These are phyloP conservation scores for Vandiemenella viatica DNA, from an alignment of 2,888 invertebrate genomes.

Conservation along the genomic window DNA sequence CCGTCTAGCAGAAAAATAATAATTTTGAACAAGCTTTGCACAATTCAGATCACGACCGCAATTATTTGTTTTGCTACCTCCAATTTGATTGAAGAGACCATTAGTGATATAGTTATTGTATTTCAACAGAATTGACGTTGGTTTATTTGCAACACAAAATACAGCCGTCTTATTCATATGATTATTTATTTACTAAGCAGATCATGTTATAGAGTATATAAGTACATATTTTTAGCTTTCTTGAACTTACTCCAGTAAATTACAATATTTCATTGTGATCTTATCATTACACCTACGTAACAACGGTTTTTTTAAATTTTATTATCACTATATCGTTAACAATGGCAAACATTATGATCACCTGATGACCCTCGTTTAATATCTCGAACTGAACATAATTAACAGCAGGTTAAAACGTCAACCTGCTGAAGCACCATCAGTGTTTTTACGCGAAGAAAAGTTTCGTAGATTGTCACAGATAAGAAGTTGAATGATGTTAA, in stretches of 20 bases:
- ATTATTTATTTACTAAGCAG: constrained; percentile 6
- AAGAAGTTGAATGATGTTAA: constrained; percentile 4
- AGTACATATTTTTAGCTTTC: constrained; percentile 1
- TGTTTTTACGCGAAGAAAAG: constrained; percentile 5
- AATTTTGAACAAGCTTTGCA: constrained; percentile 4
- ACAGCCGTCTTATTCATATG: constrained; percentile 5
- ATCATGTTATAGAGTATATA: constrained; percentile 3
- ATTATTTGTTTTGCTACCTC: too few relatives aligned
- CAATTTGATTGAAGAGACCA: too few relatives aligned
- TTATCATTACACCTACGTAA: constrained; percentile 8
- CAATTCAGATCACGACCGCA: too few relatives aligned
- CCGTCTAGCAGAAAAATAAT: constrained; percentile 3
- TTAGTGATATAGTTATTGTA: constrained; percentile 4
- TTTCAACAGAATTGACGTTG: background rate
- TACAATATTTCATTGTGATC: background rate
- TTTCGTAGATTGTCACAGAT: constrained; percentile 16
- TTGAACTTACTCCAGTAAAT: background rate
- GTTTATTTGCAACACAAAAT: constrained; percentile 8
- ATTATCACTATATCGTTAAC: constrained; percentile 12
- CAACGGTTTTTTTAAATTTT: constrained; percentile 6
- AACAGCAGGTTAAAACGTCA: constrained; percentile 1
- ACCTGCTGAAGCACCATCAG: constrained; percentile 12
- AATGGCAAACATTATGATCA: constrained; percentile 14
- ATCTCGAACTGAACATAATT: background rate
- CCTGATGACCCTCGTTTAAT: constrained; percentile 2